Base-by-base conservation (phyloP, 2,888 invertebrate species). In the Caenorhabditis sp. region DNA sequence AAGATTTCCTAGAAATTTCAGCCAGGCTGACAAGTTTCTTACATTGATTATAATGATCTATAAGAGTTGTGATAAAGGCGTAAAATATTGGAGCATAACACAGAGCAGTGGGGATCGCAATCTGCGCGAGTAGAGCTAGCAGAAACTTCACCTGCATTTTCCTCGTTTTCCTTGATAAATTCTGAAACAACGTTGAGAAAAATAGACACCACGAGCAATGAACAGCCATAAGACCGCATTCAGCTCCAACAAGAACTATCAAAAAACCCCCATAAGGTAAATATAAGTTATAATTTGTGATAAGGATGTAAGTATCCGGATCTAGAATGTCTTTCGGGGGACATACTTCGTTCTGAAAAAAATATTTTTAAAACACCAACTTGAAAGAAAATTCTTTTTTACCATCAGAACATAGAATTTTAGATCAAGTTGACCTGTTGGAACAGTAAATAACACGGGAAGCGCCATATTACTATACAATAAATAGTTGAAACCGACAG, bases 111-210 rank as follows among this genome's bases (percentile, higher is more conserved):
- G 69, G 69, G 25, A 69, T 64, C 0, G 69, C 64, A n/a, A 69
- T 60, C 61, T 69, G 70, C 5, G 61, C 62, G 4, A 66, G 7
- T 21, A 70, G 20, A 20, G 70, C 70, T 12, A 66, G n/a, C 14
- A 70, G 21, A 23, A 70, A 63, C 49, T 70, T 70, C 17, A 59
- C 38, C 56, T 70, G 70, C 70, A 70, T 66, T 54, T 17, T 65
- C 20, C 70, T 26, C 4, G 70, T 70, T 25, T 36, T 62, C 25
- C 26, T 49, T 17, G 66, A 70, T 12, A 70, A 56, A 21, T 70
- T 70, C 17, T 49, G 59, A 8, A 43, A 54, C 5, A 66, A 23
- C 1, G 70, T 70, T 4, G 65, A 66, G 56, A 70, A 66, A 31
- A 58, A 59, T 1, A 70, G 26, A 8, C 58, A 1, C 70, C 70